phyloP scores from a whole-genome alignment of 2,797 vertebrate genomes.

The Eleutherodactylus coqui region DNA sequence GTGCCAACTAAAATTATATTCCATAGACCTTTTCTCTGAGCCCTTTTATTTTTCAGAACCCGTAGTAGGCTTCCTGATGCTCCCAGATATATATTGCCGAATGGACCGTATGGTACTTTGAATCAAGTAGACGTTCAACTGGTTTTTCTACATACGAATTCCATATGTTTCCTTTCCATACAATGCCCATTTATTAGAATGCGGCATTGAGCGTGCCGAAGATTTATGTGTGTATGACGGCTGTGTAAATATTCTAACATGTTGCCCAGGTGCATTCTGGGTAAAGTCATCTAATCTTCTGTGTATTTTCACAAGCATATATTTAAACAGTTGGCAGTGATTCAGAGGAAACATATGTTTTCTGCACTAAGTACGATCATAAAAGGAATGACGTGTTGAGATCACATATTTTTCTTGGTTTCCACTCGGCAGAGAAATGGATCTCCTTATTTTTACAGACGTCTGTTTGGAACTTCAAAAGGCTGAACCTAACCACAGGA shows the following conservation, averaged over 20 bases:
- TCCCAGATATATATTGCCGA: neutral
- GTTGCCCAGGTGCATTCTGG: conserved; percentile 71
- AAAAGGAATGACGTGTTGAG: conserved; percentile 75
- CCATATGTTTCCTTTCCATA: neutral
- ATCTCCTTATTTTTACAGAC: conserved; percentile 73
- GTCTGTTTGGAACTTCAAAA: conserved; percentile 73
- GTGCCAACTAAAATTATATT: neutral
- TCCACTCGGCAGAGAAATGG: conserved; percentile 74
- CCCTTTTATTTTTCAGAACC: neutral
- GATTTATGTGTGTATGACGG: neutral
- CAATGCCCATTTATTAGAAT: neutral
- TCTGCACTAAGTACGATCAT: conserved; percentile 77
- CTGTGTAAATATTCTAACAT: conserved; percentile 60
- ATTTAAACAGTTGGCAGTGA: conserved; percentile 79
- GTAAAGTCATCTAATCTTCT: conserved; percentile 62
- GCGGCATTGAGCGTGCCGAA: neutral
- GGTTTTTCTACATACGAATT: neutral
- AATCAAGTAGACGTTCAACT: neutral
- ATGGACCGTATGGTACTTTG: neutral
- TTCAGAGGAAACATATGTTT: conserved; percentile 80
- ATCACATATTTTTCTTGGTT: conserved; percentile 74
- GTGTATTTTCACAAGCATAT: conserved; percentile 78
- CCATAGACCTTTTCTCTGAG: neutral
- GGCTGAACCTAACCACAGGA: conserved; percentile 65
- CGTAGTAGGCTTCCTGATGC: neutral